These are phyloP conservation scores for Mustela nigripes DNA, from an alignment of 2,113 vertebrate species.

Conservation along the genomic window DNA sequence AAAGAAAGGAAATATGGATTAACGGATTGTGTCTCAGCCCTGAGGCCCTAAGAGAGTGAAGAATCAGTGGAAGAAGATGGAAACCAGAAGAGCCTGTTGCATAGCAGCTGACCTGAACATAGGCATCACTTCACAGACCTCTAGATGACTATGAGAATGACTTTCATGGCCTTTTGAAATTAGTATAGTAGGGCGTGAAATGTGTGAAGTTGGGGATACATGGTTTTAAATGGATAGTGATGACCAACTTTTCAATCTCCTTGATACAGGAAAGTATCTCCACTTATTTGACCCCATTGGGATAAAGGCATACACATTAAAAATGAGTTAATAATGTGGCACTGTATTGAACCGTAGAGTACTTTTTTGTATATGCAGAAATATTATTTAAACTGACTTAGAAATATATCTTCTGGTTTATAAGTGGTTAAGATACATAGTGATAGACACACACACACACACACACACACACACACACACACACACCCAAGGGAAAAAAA, in stretches of 20 bases:
- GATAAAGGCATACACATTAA: conserved; percentile 39
- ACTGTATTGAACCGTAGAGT: conserved; percentile 60
- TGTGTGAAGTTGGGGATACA: not conserved
- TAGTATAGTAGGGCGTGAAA: not conserved
- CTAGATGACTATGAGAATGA: not conserved
- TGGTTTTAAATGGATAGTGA: conserved; percentile 27
- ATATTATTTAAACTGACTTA: conserved; percentile 74
- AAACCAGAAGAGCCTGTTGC: not conserved
- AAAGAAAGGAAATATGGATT: not conserved
- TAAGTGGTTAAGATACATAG: not conserved
- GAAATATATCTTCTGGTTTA: conserved; percentile 40
- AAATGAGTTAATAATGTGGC: not conserved
- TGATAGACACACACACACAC: not conserved
- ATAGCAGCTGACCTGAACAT: not conserved
- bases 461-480: not conserved
- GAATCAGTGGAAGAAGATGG: not conserved
- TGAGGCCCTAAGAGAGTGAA: not conserved
- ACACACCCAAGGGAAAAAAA: not conserved
- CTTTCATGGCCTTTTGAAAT: not conserved
- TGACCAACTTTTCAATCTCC: conserved; percentile 20
- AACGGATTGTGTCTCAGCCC: not conserved
- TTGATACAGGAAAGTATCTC: not conserved
- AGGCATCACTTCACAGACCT: not conserved
- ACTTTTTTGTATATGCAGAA: conserved; percentile 38
- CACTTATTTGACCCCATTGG: not conserved